Evolutionary conservation across 1,140 invertebrate genomes (phyloP).

Genomic region (Drosophila seguyi): DNA sequence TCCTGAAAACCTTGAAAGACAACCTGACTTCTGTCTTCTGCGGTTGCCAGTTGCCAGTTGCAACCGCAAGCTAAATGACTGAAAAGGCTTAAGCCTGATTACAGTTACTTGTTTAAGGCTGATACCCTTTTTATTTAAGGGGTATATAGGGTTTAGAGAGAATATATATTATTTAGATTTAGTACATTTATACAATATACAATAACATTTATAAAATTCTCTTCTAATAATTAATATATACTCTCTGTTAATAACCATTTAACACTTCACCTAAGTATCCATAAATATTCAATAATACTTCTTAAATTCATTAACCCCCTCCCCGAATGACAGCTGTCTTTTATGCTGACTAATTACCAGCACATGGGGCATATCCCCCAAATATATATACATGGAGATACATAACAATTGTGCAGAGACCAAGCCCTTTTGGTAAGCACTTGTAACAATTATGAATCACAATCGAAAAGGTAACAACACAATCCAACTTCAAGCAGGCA

Average conservation of each 20-base stretch:
- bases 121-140: neutral
- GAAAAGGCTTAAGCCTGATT: conserved; percentile 54
- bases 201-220: no score
- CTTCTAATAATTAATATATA: neutral
- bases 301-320: neutral
- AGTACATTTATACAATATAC: no score
- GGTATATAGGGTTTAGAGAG: conserved; percentile 3
- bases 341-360: conserved; percentile 70
- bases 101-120: conserved; percentile 52
- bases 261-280: neutral
- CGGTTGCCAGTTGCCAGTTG: conserved; percentile 44
- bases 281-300: conserved; percentile 5
- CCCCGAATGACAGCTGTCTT: conserved; percentile 28
- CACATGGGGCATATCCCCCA: conserved; percentile 39
- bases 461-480: conserved; percentile 75
- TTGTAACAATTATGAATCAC: conserved; percentile 82
- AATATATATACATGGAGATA: conserved; percentile 29
- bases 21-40: conserved; percentile 52
- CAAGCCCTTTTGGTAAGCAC: conserved; percentile 80
- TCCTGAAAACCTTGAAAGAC: conserved; percentile 28
- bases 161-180: no score
- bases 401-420: conserved; percentile 70
- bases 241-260: neutral
- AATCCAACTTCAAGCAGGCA: conserved; percentile 17
- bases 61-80: conserved; percentile 53